Evolutionary conservation across 2,113 vertebrate genomes (phyloP), one percentile per base, ranked within the genome.

Genomic region (Xyliphius kryptos): DNA sequence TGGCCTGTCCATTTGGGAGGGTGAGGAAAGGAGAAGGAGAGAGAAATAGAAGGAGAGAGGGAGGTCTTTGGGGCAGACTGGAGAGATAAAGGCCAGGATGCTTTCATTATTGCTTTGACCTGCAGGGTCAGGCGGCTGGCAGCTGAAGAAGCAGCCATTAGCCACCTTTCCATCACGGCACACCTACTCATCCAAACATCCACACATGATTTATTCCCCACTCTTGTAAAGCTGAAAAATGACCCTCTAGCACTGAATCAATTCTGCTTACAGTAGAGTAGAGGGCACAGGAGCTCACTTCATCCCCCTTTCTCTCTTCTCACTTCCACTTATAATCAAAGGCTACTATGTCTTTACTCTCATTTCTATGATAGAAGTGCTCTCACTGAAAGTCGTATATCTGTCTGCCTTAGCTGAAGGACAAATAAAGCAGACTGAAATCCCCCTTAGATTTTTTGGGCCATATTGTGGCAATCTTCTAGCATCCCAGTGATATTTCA

Each of bases 101-200:
- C 69, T 75, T 71, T 75, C 73, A 71, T 75, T 75, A 72, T 69
- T 69, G 73, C 65, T 68, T 74, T 75, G 73, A 75, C 63, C 69
- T 19, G 10, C 38, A 19, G 58, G 73, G 73, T 75, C 73, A 69
- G 61, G 21, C 47, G 1, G 46, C 63, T 62, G 52, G 52, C 54
- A 48, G 61, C 65, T 38, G 68, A 57, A 68, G 68, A 68, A 61
- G 64, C 62, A 57, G 56, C 68, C 69, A 69, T 75, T 75, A 75
- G 61, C 69, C 57, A 54, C 57, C 66, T 69, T 61, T 72, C 69
- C 65, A 68, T 75, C 73, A 68, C 46, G 0, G 64, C 56, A 50
- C 58, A 64, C 65, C 65, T 63, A 55, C 48, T 63, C 65, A 55
- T 60, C 60, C 44, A 13, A 55, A 43, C 54, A 20, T 59, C 65